Evolutionary conservation across 2,113 vertebrate species (phyloP), one percentile per base, ranked within the genome.

Genomic region (Sander vitreus): DNA sequence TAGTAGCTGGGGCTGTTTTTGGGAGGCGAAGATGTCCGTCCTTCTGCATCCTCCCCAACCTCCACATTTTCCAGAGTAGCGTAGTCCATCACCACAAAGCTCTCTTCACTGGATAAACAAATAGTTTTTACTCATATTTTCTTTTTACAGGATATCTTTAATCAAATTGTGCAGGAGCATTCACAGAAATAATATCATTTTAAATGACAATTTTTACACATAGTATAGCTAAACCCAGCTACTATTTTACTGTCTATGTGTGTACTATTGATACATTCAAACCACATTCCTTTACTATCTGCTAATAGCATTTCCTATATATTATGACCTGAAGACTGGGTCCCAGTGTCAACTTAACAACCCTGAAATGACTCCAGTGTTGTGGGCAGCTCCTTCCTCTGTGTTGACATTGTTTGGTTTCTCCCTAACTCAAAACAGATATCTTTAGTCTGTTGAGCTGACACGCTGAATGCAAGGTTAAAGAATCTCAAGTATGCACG

Each of bases 41-140:
- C 84, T 0, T 97, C 97, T 0, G 25, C 0, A 6, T 86, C 93
- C 60, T 96, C 96, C 0, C 88, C 62, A 53, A 95, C 92, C 76
- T 95, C 93, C 50, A 98, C 54, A 6, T 97, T 96, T 75, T 97
- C 95, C 89, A 96, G 81, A 48, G 90, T 97, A 76, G 97, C 97
- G 0, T 99, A 98, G 93, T 98, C 97, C 88, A 96, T 95, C 71
- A 99, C 98, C 0, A 92, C 91, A 50, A 92, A 94, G 82, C 88
- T 92, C 86, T 98, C 98, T 90, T 99, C 98, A 0, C 98, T 99
- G 91, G 0, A 3, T 12, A 81, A 14, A 86, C 33, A 74, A 53
- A 67, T 7, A 18, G 1, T 19, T 39, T 48, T 62, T 18, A 48
- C 1, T 58, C 12, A 78, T 0, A 50, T 16, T 23, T 43, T 39